A percentile compares a stretch with the other conserved stretches of the same genome.
phyloP scores from a whole-genome alignment of 2,888 invertebrate genomes.

The Polydesmus complanatus region DNA sequence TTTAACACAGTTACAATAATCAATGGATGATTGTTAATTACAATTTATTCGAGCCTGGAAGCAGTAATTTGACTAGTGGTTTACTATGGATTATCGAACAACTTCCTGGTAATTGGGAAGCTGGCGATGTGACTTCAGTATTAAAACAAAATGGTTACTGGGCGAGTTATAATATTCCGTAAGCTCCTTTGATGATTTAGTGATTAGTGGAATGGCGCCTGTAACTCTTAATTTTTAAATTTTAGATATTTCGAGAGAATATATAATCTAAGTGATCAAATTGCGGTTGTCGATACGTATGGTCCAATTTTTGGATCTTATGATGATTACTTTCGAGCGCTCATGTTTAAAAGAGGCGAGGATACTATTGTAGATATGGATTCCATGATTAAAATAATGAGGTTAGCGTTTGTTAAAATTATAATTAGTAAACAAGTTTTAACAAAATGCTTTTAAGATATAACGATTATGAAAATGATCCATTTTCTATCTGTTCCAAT shows the following conservation, averaged over 20 bases:
- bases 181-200: no score
- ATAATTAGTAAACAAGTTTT: no score
- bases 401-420: no score
- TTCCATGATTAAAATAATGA: conserved; percentile 44
- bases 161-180: conserved; percentile 56
- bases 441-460: conserved; percentile 43
- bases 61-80: conserved; percentile 31
- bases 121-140: conserved; percentile 46
- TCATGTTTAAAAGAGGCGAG: conserved; percentile 47
- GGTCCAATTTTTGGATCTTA: conserved; percentile 53
- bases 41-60: conserved; percentile 42
- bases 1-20: conserved; percentile 54
- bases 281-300: conserved; percentile 38
- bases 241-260: no score
- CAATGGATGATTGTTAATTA: conserved; percentile 76
- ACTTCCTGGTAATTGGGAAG: conserved; percentile 38
- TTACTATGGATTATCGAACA: conserved; percentile 65
- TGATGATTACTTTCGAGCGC: conserved; percentile 46
- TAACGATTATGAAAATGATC: conserved; percentile 55
- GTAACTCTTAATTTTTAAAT: no score
- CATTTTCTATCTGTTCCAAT: conserved; percentile 46
- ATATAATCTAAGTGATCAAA: no score
- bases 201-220: no score
- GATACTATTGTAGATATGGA: conserved; percentile 40
- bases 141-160: conserved; percentile 52